A percentile compares a stretch with the other conserved stretches of the same genome.
phyloP scores from a whole-genome alignment of 1,140 invertebrate genomes.

The Nixonia krombeini region DNA sequence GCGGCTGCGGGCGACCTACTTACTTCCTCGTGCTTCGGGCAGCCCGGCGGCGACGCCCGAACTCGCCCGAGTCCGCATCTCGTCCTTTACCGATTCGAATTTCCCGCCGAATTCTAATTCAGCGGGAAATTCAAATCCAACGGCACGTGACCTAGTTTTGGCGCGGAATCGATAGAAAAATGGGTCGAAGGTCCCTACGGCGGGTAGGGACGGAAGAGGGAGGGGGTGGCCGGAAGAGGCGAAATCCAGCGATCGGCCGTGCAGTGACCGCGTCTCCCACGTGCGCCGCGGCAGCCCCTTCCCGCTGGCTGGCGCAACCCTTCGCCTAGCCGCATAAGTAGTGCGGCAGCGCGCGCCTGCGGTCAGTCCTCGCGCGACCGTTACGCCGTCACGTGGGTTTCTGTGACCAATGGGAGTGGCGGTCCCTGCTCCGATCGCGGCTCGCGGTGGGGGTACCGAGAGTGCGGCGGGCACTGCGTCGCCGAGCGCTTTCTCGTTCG shows the following conservation, averaged over 20 bases:
- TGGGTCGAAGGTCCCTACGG: conserved; percentile 67
- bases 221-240: conserved; percentile 14
- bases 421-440: conserved; percentile 24
- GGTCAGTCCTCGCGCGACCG: conserved; percentile 38
- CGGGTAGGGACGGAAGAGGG: conserved; percentile 2
- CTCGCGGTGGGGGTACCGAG: conserved; percentile 54
- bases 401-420: conserved; percentile 27
- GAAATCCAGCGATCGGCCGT: conserved; percentile 23
- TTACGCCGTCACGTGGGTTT: conserved; percentile 38
- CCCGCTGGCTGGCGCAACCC: conserved; percentile 31
- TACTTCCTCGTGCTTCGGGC: conserved; percentile 64
- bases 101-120: conserved; percentile 42
- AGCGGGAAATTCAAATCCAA: no score
- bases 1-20: conserved; percentile 69
- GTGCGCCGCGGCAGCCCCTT: conserved; percentile 19
- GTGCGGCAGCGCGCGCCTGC: conserved; percentile 35
- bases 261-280: conserved; percentile 25
- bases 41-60: conserved; percentile 53
- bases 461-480: conserved; percentile 61
- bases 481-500: conserved; percentile 63
- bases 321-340: conserved; percentile 38
- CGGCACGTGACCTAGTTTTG: conserved; percentile 24
- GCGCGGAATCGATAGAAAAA: conserved; percentile 65
- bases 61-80: conserved; percentile 61
- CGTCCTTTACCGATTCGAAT: conserved; percentile 19